Conservation (phyloP, 1,140 invertebrate genomes). For the Drosophila littoralis region DNA sequence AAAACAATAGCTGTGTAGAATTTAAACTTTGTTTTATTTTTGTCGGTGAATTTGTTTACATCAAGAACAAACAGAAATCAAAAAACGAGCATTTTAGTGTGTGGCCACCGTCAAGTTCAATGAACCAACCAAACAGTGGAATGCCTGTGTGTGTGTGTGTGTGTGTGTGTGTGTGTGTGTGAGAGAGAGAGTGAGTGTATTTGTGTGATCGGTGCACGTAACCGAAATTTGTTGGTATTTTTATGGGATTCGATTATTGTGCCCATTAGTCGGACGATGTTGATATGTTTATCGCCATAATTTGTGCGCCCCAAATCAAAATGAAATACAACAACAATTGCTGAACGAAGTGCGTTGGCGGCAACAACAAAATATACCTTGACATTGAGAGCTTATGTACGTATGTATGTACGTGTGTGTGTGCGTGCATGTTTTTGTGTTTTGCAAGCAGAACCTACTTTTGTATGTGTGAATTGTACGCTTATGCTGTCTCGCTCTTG, state of each 20-base stretch:
- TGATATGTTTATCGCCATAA: constrained; percentile 46
- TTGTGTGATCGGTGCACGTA: constrained; percentile 38
- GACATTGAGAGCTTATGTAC: constrained; percentile 63
- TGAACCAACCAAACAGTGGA: constrained; percentile 63
- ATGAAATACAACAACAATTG: constrained; percentile 32
- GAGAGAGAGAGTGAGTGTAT: constrained; percentile 35
- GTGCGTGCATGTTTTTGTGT: constrained; percentile 8
- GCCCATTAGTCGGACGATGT: constrained; percentile 11
- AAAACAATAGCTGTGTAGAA: background rate
- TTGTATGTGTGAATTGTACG: constrained; percentile 19
- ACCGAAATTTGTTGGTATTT: constrained; percentile 45
- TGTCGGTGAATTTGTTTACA: constrained; percentile 54
- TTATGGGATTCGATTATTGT: constrained; percentile 48
- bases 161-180: no score
- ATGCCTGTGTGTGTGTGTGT: no score
- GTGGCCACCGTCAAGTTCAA: constrained; percentile 56
- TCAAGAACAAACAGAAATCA: constrained; percentile 27
- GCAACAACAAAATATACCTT: constrained; percentile 60
- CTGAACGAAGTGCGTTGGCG: constrained; percentile 23
- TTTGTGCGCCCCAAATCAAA: constrained; percentile 41
- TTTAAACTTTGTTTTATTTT: constrained; percentile 43
- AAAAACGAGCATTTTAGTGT: constrained; percentile 46
- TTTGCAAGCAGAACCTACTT: constrained; percentile 12
- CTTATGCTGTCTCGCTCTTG: constrained; percentile 43
- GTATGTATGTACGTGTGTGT: constrained; percentile 13